Percentiles rank a stretch among this genome's conserved stretches.
phyloP scores from a whole-genome alignment of 2,113 vertebrate species.

The Lampris incognitus region DNA sequence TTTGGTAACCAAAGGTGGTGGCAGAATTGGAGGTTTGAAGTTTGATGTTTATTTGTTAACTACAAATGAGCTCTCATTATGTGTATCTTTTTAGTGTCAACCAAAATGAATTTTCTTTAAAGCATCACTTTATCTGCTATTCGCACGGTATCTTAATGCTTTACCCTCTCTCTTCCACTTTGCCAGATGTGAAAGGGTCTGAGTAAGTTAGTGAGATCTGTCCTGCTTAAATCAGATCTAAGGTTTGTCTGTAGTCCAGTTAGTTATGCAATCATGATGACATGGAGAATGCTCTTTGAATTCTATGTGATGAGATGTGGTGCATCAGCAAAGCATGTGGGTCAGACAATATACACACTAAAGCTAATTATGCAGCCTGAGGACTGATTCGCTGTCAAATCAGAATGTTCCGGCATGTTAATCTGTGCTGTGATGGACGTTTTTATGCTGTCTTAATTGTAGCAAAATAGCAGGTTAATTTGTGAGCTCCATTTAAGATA shows the following conservation, averaged over 20 bases:
- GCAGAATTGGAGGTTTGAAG: neutral
- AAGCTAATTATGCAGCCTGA: neutral
- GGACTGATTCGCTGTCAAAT: neutral
- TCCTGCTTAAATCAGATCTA: constrained; percentile 10
- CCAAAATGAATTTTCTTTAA: constrained; percentile 1
- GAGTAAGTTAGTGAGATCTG: constrained; percentile 81
- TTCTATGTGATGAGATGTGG: constrained; percentile 3
- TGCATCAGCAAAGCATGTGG: constrained; percentile 41
- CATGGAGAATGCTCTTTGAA: neutral
- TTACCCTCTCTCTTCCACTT: constrained; percentile 43
- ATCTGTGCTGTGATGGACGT: neutral
- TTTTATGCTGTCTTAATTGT: neutral
- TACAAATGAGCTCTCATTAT: neutral
- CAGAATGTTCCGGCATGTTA: neutral
- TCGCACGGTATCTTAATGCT: constrained; percentile 7
- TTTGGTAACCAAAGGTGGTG: neutral
- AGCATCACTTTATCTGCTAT: constrained; percentile 1
- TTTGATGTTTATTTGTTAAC: neutral
- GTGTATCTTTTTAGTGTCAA: neutral
- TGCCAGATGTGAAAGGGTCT: constrained; percentile 87
- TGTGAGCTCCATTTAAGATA: neutral
- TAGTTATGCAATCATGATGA: neutral
- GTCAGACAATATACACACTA: neutral
- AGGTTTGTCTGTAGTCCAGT: neutral
- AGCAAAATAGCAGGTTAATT: neutral